Conservation (phyloP, 1,140 invertebrate species). For the Harlomillsia oculata region DNA sequence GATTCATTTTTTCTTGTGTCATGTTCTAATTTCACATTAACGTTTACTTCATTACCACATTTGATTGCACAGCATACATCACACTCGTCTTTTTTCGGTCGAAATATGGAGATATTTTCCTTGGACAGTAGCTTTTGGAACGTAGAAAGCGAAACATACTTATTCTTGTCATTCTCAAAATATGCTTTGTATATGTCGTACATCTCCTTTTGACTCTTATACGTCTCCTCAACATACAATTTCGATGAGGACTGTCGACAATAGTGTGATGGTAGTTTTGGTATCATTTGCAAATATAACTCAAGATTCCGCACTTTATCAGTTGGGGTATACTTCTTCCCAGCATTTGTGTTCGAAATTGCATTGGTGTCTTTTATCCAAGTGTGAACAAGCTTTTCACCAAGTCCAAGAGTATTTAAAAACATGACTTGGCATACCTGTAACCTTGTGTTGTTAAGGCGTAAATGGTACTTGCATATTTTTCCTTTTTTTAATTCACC, state of each 20-base stretch:
- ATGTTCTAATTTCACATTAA: conserved; percentile 36
- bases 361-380: too few relatives aligned
- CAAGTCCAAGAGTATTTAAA: too few relatives aligned
- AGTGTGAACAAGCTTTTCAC: too few relatives aligned
- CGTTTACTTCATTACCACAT: conserved; percentile 37
- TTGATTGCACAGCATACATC: conserved; percentile 38
- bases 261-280: background rate
- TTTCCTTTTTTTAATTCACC: too few relatives aligned
- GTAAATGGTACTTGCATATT: too few relatives aligned
- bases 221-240: background rate
- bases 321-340: too few relatives aligned
- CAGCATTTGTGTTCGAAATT: too few relatives aligned
- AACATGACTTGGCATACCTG: too few relatives aligned
- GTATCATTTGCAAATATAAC: too few relatives aligned
- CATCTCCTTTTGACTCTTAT: background rate
- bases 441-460: too few relatives aligned
- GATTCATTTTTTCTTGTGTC: conserved; percentile 33
- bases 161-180: too few relatives aligned
- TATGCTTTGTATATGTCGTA: background rate
- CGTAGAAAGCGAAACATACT: background rate
- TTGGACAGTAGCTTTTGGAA: background rate
- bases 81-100: conserved; percentile 27
- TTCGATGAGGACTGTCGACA: background rate
- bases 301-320: too few relatives aligned
- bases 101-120: background rate